Base-by-base conservation (phyloP, 2,797 vertebrate genomes). In the Danio tinwini region DNA sequence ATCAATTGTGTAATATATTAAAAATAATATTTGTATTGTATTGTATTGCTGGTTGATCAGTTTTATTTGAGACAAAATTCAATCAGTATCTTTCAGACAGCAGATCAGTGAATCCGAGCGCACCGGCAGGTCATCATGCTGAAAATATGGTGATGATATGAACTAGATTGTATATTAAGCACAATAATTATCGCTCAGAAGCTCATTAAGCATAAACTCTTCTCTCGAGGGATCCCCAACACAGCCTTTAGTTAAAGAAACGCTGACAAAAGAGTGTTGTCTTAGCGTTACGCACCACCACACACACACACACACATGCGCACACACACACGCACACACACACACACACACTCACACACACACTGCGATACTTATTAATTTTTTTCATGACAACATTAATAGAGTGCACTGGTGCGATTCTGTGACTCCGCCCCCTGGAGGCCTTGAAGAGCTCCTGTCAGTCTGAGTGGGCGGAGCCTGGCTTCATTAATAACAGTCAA, bases 381-480 rank as follows among this genome's bases (percentile, higher is more conserved):
- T 88, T 88, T 61, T 83, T 86, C 79, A 81, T 85, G 90, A 91
- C 89, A 82, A 80, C 88, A 88, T 93, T 92, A 93, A 93, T 91
- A 86, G 87, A 81, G 88, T 89, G 91, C 88, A 90, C 91, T 85
- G 92, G 88, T 88, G 90, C 90, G 87, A 90, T 84, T 78, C 82
- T 14, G 72, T 52, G 80, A 69, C 83, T 74, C 82, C 84, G 76
- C 81, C 84, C 77, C 84, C 85, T 83, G 82, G 71, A 83, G 85
- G 77, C 71, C 82, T 78, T 73, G 74, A 85, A 64, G 73, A 52
- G 74, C 77, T 74, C 62, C 81, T 85, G 80, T 89, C 88, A 87
- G 87, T 83, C 81, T 72, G 83, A 87, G 69, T 50, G 71, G 73
- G 19, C 62, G 67, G 62, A 68, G 87, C 81, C 80, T 76, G 69